Conservation (phyloP, 2,888 invertebrate genomes). For the Uloborus plumipes region DNA sequence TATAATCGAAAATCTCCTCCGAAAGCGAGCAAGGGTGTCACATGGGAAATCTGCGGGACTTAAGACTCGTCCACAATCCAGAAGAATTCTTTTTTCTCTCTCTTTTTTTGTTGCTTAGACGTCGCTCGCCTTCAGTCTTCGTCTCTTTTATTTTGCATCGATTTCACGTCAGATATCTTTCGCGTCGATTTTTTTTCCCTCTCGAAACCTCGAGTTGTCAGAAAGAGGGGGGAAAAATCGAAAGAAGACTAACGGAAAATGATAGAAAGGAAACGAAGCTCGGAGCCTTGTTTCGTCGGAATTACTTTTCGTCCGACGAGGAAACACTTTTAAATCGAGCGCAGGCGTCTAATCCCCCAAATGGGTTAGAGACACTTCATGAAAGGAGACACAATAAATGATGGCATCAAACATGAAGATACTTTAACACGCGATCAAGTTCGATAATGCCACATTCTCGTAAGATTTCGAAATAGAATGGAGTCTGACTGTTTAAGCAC, state of each 20-base stretch:
- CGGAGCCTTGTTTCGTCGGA: slow-evolving; percentile 40
- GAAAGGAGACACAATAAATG: too few relatives aligned
- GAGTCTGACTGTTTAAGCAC: too few relatives aligned
- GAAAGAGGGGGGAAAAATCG: slow-evolving; percentile 7
- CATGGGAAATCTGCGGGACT: slow-evolving; percentile 52
- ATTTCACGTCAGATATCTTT: slow-evolving; percentile 52
- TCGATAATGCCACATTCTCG: too few relatives aligned
- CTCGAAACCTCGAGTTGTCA: slow-evolving; percentile 55
- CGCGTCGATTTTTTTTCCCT: slow-evolving; percentile 26
- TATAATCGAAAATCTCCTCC: too few relatives aligned
- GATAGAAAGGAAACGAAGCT: slow-evolving; percentile 12
- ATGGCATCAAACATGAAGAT: too few relatives aligned
- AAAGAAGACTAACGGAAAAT: slow-evolving; percentile 28
- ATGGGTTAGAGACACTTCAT: too few relatives aligned
- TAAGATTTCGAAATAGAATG: too few relatives aligned
- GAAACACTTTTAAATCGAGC: slow-evolving; percentile 44
- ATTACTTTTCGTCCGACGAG: slow-evolving; percentile 28
- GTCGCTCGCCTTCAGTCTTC: slow-evolving; percentile 3
- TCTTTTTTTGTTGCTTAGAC: neutral
- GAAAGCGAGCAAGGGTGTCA: slow-evolving; percentile 8
- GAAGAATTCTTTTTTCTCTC: slow-evolving; percentile 19
- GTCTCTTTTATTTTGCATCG: slow-evolving; percentile 42
- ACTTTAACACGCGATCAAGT: too few relatives aligned
- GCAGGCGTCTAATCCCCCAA: slow-evolving; percentile 23
- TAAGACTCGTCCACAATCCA: slow-evolving; percentile 42